Evolutionary conservation across 2,113 vertebrate species (phyloP).

Genomic region (Catharus bicknelli): DNA sequence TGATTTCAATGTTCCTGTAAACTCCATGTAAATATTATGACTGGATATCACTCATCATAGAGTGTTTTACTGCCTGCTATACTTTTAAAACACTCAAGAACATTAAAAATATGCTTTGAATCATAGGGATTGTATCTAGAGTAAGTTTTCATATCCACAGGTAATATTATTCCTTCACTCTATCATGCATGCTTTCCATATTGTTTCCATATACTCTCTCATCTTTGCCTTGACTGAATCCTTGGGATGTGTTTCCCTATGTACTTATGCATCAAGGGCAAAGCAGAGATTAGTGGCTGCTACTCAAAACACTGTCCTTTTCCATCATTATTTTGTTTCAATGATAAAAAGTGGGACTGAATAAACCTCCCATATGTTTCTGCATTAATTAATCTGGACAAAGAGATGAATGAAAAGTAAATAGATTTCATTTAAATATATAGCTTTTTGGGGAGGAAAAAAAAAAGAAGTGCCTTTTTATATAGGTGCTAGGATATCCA

Average conservation of each 20-base stretch:
- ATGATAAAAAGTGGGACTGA: neutral
- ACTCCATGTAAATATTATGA: neutral
- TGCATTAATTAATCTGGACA: neutral
- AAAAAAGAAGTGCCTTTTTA: neutral
- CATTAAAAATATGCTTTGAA: neutral
- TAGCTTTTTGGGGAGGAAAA: neutral
- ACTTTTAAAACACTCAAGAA: neutral
- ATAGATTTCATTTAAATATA: too few species aligned
- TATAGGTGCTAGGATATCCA: neutral
- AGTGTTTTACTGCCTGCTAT: neutral
- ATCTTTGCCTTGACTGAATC: neutral
- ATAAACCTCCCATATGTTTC: neutral
- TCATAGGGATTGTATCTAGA: neutral
- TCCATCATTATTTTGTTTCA: neutral
- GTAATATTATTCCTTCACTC: neutral
- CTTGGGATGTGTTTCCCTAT: neutral
- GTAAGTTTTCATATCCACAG: neutral
- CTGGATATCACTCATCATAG: neutral
- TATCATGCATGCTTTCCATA: rapidly evolving
- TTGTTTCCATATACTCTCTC: neutral
- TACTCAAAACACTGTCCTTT: neutral
- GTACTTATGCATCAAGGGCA: neutral
- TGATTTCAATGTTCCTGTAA: neutral
- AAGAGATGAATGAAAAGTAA: neutral
- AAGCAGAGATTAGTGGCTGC: neutral